phyloP scores from a whole-genome alignment of 2,797 vertebrate genomes.

The Anguilla megastoma region DNA sequence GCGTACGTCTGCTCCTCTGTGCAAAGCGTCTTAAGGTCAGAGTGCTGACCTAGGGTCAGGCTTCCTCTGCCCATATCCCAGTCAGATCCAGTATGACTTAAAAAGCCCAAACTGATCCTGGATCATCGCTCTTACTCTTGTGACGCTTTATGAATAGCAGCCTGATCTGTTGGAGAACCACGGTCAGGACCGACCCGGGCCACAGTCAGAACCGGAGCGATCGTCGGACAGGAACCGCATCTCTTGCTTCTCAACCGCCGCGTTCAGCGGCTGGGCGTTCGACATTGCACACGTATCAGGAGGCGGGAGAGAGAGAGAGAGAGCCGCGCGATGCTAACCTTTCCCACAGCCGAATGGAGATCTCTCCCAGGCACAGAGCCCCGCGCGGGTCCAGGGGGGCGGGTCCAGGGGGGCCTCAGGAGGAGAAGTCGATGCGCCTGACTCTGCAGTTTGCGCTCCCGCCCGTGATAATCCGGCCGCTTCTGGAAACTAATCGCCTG shows the following conservation, averaged over 20 bases:
- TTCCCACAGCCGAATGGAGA: conserved; percentile 37
- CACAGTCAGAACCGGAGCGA: neutral
- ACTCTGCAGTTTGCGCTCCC: conserved; percentile 41
- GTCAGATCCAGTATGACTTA: neutral
- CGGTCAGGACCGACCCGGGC: neutral
- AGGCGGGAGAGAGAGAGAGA: neutral
- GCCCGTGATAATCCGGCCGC: conserved; percentile 54
- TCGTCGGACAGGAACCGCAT: neutral
- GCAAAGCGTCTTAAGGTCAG: too few relatives aligned
- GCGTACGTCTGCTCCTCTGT: too few relatives aligned
- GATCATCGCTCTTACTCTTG: neutral
- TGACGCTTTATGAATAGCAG: neutral
- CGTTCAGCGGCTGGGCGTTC: neutral
- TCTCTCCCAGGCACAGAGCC: conserved; percentile 34
- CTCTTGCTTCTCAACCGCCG: neutral
- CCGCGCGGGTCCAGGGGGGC: conserved; percentile 7
- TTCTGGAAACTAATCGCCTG: conserved; percentile 49
- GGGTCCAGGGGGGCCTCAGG: conserved; percentile 13
- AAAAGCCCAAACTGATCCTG: neutral
- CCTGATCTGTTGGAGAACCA: neutral
- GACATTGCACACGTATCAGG: neutral
- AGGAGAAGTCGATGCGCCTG: conserved; percentile 52
- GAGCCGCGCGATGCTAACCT: conserved; percentile 24
- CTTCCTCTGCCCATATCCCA: neutral
- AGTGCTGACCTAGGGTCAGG: too few relatives aligned